These are phyloP conservation scores for Tiliqua scincoides DNA, from an alignment of 2,113 vertebrate genomes.

Conservation along the genomic window DNA sequence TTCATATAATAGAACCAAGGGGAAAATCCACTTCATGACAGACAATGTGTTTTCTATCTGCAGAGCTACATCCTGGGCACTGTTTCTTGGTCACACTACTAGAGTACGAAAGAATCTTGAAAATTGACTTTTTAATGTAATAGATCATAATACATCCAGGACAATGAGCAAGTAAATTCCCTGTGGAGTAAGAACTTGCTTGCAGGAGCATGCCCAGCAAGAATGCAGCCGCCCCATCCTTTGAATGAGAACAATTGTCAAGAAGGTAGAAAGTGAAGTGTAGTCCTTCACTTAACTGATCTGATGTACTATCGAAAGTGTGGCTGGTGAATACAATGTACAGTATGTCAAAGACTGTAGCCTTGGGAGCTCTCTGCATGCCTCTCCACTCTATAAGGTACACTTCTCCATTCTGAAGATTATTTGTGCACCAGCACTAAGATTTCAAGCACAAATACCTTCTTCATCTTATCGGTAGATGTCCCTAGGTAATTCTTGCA, in stretches of 20 bases:
- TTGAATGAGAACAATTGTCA: neutral
- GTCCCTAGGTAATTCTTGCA: neutral
- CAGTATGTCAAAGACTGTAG: neutral
- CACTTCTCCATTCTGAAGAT: no score
- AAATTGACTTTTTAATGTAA: neutral
- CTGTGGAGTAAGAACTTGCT: neutral
- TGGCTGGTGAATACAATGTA: no score
- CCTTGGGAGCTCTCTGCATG: neutral
- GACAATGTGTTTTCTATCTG: no score
- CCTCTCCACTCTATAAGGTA: neutral
- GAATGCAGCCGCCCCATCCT: neutral
- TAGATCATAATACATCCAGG: no score
- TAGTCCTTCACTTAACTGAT: no score
- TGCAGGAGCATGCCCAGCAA: neutral
- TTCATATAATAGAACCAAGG: no score
- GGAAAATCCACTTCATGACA: no score
- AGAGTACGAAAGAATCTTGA: neutral
- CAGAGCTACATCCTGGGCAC: no score
- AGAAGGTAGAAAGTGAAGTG: neutral
- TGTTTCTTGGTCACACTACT: no score
- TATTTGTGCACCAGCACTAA: neutral
- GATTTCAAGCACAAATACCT: neutral
- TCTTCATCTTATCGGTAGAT: neutral
- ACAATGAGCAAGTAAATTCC: neutral
- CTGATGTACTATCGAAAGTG: neutral